Evolutionary conservation across 2,113 vertebrate species (phyloP).

Genomic region (Suncus etruscus): DNA sequence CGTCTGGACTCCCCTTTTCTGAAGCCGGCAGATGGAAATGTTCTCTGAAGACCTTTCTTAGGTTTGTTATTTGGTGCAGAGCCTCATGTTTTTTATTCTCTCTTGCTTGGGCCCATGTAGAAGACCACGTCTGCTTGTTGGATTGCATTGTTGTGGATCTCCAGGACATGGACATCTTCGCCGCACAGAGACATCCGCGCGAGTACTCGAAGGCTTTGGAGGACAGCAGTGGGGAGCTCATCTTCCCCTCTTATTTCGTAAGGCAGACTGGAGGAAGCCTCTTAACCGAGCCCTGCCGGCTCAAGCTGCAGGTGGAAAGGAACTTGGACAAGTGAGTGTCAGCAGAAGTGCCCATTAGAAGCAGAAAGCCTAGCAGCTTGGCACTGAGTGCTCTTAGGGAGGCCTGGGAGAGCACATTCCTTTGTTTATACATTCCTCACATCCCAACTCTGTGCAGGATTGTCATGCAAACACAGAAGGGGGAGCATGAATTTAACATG

Average conservation of each 20-base stretch:
- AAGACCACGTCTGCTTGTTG: constrained; percentile 93
- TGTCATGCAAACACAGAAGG: background rate
- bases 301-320: constrained; percentile 95
- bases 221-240: constrained; percentile 86
- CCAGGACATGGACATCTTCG: constrained; percentile 98
- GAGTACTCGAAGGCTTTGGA: constrained; percentile 84
- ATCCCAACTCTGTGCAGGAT: background rate
- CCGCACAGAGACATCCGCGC: constrained; percentile 89
- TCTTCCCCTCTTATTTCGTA: constrained; percentile 94
- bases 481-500: background rate
- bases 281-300: constrained; percentile 93
- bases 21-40: background rate
- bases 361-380: background rate
- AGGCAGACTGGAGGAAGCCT: constrained; percentile 93
- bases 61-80: background rate
- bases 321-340: constrained; percentile 96
- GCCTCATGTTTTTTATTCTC: background rate
- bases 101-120: constrained; percentile 82
- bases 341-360: background rate
- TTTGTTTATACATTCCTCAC: background rate
- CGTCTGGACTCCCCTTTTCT: background rate
- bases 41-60: constrained; percentile 8
- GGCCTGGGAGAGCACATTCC: background rate
- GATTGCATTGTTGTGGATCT: constrained; percentile 97
- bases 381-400: background rate